Evolutionary conservation across 2,797 vertebrate genomes (phyloP), one percentile per base, ranked within the genome.

Genomic region (Mus spretus): DNA sequence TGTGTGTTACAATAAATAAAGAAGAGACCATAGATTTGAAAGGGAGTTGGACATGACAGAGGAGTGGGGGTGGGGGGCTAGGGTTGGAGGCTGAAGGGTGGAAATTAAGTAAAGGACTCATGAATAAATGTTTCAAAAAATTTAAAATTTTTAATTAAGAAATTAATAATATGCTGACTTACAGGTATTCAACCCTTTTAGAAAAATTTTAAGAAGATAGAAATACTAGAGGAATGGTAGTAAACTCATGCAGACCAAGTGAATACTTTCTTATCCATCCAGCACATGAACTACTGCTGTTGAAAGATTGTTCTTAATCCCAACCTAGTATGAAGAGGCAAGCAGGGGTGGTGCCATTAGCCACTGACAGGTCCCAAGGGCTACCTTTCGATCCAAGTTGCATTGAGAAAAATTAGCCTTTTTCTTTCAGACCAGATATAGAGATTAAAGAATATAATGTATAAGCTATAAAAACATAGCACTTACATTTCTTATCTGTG

Each of bases 401-500:
- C 44, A 89, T 37, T 72, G 50, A 90, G 31, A 91, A 95, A 92
- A 96, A 89, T 79, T 65, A 85, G 14, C n/a, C 57, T 85, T 94
- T 93, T 96, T 67, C n/a, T 72, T 94, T 91, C 34, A 88, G 72
- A 55, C 59, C 81, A 90, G 77, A 93, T 57, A 31, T 37, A 85
- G 59, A 70, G 83, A 95, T 93, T 94, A 94, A 78, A 93, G 59
- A 96, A 59, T 67, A 53, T 4, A 77, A 59, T 59, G 28, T 67
- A 96, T 44, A 84, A n/a, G 34, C 67, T 20, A 55, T 15, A 84
- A 65, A 90, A 47, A 79, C 47, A 20, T 28, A 77, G 9, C 75
- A 72, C 67, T 95, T 94, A 91, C 40, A 93, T 79, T 75, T 91
- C 75, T 53, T 90, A 82, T 90, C 31, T 94, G n/a, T 84, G 83